Base-by-base conservation (phyloP, 2,888 invertebrate genomes). In the Nudaria mundana region DNA sequence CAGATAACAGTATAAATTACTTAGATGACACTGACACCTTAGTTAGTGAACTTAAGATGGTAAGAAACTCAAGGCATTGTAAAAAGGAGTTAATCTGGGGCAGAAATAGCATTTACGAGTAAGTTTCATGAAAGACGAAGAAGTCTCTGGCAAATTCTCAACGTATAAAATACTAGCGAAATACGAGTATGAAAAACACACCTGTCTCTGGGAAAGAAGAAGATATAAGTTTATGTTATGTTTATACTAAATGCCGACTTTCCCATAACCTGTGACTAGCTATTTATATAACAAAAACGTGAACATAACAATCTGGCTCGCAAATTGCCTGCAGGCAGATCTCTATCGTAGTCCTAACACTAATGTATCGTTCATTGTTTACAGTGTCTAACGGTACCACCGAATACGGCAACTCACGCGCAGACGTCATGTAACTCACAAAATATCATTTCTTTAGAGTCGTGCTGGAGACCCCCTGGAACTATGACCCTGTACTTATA, bases 321-420 rank as follows among this genome's bases (percentile, higher is more conserved):
- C 54, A 54, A 54, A 54, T 51, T 43, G 59, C 47, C 42, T 10
- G 30, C 35, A 37, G 44, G 40, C 46, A 49, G 60, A 61, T 61
- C 44, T 30, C 30, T 52, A 61, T 61, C 58, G 39, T n/a, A 1
- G 5, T 10, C 36, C n/a, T 23, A 32, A 13, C 29, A 20, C 40
- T 53, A 54, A 59, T 51, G 40, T 45, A 43, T 40, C 24, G 48
- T 24, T 39, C 52, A 62, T 62, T 62, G 62, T 62, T 51, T 59
- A 52, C 45, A 39, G 40, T 39, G 36, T 38, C 29, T 57, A 62
- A 56, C 61, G 59, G 62, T 48, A 61, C 30, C 33, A 31, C 42
- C 44, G 12, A 56, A 56, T 56, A 56, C 38, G 45, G 51, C 13
- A 12, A 35, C 33, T 26, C 31, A 44, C 38, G 56, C 37, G 29